Base-by-base conservation (phyloP, 2,113 vertebrate genomes). In the Odocoileus hemionus region DNA sequence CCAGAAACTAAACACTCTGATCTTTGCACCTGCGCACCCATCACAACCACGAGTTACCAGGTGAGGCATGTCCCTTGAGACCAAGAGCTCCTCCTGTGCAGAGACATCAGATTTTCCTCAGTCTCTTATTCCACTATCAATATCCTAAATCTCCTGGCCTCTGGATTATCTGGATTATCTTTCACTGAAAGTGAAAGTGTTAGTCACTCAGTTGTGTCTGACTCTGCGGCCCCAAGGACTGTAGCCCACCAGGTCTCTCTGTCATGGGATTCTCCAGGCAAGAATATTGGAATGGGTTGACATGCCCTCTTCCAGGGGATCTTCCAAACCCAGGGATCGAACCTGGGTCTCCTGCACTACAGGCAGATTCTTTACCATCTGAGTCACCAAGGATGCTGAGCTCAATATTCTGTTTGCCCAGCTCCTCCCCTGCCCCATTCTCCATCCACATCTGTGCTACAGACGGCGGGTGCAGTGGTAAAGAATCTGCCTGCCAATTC, bases 31-130 rank as follows among this genome's bases (percentile, higher is more conserved):
- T 13, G 0, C 5, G 17, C 19, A 47, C 43, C 52, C 3, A n/a
- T 21, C 74, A 60, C 9, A 55, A 55, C 61, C 30, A 6, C 58
- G 36, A 45, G 28, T 45, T 30, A 45, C 10, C 19, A 87, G 88
- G 30, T 2, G 0, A 87, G 52, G 30, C 3, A 0, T 2, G 26
- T 16, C 21, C 15, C 1, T 74, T 47, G 30, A 50, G 57, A 74
- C 26, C 21, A 52, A 67, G 21, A 52, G 12, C 12, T 23, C 16
- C 52, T 21, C 43, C 74, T n/a, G 5, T 10, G 4, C 60, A 87
- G 52, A 86, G n/a, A 30, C 50, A 67, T 0, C 45, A 74, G 67
- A 43, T 30, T 74, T 54, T 33, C 47, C 60, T 45, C n/a, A 12
- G 21, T 33, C 43, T 54, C 28, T 82, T 33, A n/a, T 74, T 8